Evolutionary conservation across 1,140 invertebrate species (phyloP), one percentile per base, ranked within the genome.

Genomic region (Cydia amplana): DNA sequence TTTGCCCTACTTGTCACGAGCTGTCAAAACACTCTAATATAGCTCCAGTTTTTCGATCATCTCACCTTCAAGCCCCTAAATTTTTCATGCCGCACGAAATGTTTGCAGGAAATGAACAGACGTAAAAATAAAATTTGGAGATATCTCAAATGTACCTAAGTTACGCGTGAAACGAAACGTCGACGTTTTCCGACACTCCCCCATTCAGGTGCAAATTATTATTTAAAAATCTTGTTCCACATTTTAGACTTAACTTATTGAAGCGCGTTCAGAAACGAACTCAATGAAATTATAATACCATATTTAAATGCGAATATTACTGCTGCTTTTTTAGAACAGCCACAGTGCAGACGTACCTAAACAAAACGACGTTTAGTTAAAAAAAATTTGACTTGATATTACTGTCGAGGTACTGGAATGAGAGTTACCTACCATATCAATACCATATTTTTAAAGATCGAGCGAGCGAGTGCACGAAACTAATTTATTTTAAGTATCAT

Each of bases 91-190:
- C 18, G 32, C 36, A 43, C n/a, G 32, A 43, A 70, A 43, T 70
- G 18, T 70, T 70, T 70, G 16, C 65, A 18, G 65, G 32, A 70
- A 70, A 36, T 40, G 28, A 18, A 36, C 65, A 70, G 43, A 70
- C 32, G 65, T 70, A 70, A 70, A 67, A 70, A 70, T 70, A 70
- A 70, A 70, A 70, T 70, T 36, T 70, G 36, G 32, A 70, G 65
- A 70, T 70, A 70, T 70, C 65, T 1, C 36, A 36, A 70, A 32
- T 14, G 65, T 70, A n/a, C n/a, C n/a, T n/a, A 40, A 70, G 28
- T 70, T 70, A 70, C 65, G 32, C 65, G 65, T 40, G 65, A 70
- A 70, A 70, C 32, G 65, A 36, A 36, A 70, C 65, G 65, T 18
- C 65, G 32, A 20, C 28, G 16, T 70, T 70, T 70, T 18, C 32